Evolutionary conservation across 2,888 invertebrate genomes (phyloP), one percentile per base, ranked within the genome.

Genomic region (Opisthograptis luteolata): DNA sequence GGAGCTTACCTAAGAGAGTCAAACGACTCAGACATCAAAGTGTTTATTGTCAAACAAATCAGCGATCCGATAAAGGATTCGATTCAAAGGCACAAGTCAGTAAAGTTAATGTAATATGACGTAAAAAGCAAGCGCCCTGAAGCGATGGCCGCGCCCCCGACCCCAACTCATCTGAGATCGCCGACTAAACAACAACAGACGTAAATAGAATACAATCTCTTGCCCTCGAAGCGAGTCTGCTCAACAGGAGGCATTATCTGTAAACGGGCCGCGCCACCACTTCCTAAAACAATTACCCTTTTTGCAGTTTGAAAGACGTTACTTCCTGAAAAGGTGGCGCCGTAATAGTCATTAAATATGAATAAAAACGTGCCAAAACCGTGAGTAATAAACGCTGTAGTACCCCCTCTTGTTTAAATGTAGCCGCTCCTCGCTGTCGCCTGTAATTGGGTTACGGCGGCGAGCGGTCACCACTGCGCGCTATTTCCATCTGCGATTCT

Each of bases 271-370:
- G 22, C 34, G 37, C 15, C 39, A 42, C 36, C 31, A 19, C 39
- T 44, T 53, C 20, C 14, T 32, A 24, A 42, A 49, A 41, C 54
- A 54, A 48, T 45, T 48, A 54, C 41, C 36, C 20, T 27, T 36
- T 30, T 28, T 28, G 20, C 34, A 12, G 17, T 31, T 22, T 37
- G 10, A 14, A 12, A 31, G 32, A 30, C 14, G 31, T 24, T 31
- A 28, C 35, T 25, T 37, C 17, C 22, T 32, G 15, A 14, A 27
- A 36, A 36, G 39, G 40, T 17, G 34, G 25, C 25, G 25, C 40
- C 22, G 24, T 31, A 13, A 25, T 14, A 17, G 12, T 32, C 44
- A 13, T 48, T 45, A 44, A 45, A 48, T 48, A 54, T 54, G 31
- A 41, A 49, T 36, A 45, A 27, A 14, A 36, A 25, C 15, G 22